Evolutionary conservation across 2,888 invertebrate genomes (phyloP).

Genomic region (Laothoe populi): DNA sequence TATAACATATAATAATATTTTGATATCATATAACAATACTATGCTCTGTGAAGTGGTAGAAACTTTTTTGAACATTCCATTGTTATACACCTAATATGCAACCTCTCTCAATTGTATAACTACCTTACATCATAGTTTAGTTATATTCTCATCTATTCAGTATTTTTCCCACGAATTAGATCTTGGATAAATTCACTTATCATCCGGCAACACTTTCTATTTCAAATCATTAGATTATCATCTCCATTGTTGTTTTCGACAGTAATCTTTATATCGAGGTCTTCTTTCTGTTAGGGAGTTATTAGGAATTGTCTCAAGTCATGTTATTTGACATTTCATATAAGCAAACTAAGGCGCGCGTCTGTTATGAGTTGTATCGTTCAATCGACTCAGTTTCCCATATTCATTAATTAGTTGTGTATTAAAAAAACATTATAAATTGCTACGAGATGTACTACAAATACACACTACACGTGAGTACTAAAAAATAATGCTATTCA

Average conservation of each 20-base stretch:
- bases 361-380: neutral
- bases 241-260: conserved; percentile 14
- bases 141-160: conserved; percentile 4
- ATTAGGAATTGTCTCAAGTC: neutral
- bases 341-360: neutral
- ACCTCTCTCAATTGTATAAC: neutral
- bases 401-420: neutral
- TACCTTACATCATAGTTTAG: conserved; percentile 6
- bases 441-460: too few species aligned
- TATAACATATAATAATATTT: too few species aligned
- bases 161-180: conserved; percentile 17
- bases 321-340: neutral
- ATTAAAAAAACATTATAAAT: neutral
- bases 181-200: conserved; percentile 19
- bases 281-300: conserved; percentile 1
- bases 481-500: too few species aligned
- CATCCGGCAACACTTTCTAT: conserved; percentile 17
- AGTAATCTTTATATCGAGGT: neutral
- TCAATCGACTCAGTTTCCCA: neutral
- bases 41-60: neutral
- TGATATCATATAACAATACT: too few species aligned
- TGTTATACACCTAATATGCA: neutral
- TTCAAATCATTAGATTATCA: conserved; percentile 6
- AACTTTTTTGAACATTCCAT: neutral
- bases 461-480: too few species aligned